Base-by-base conservation (phyloP, 2,113 vertebrate genomes). In the Mustela lutreola region DNA sequence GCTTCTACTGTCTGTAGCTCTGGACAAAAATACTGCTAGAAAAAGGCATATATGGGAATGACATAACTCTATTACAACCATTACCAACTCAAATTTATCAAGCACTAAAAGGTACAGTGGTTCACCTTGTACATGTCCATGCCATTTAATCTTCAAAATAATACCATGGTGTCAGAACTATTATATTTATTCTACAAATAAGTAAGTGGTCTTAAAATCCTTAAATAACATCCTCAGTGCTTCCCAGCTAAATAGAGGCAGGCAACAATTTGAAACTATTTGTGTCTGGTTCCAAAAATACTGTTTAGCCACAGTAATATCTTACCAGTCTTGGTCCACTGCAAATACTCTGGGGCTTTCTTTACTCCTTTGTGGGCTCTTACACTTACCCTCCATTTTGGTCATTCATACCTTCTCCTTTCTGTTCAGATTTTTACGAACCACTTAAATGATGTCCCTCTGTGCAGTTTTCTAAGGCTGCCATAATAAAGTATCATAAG, bases 41-140 rank as follows among this genome's bases (percentile, higher is more conserved):
- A 62, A 62, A 62, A 26, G 5, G 1, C 24, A 91, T 56, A 45
- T n/a, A 42, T 76, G 18, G 22, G 36, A 79, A 88, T 1, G 73
- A 36, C 28, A 56, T 70, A 95, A 89, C 83, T 85, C 18, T 48
- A 56, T 95, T 89, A 33, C 18, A 85, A 56, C 21, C 24, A 26
- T 60, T 58, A 73, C 82, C 31, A 93, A 58, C n/a, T 81, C n/a
- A 56, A 88, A 85, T 96, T 96, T 97, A 96, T 58, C 56, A 71
- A 76, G 11, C 79, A 85, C 70, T 97, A 96, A 84, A 94, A 85
- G 24, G 58, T 58, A 76, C 33, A 50, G n/a, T 86, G 78, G 58
- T 95, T 73, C 91, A n/a, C 14, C 4, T 50, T 89, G 88, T 86
- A 60, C 53, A 82, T 76, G 73, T 19, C 65, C 67, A 42, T 63